These are phyloP conservation scores for Synergus umbraculus DNA, from an alignment of 2,888 invertebrate genomes.

Conservation along the genomic window DNA sequence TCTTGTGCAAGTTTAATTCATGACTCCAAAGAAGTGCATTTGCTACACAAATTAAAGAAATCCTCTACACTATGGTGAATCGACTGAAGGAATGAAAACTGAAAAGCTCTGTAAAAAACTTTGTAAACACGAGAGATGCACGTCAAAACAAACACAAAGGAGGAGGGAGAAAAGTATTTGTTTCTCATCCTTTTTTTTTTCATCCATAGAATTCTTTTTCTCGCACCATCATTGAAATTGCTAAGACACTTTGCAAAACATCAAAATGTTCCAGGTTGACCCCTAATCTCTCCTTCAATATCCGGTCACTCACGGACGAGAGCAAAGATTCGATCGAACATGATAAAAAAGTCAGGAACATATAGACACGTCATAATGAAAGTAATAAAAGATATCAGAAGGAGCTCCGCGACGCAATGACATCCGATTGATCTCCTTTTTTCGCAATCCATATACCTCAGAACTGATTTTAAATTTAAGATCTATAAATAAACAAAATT, in stretches of 20 bases:
- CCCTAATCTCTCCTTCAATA: conserved; percentile 26
- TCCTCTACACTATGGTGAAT: background rate
- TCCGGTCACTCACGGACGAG: conserved; percentile 27
- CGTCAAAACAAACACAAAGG: background rate
- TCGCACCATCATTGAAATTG: conserved; percentile 5
- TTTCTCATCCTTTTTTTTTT: background rate
- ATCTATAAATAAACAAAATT: conserved; percentile 38
- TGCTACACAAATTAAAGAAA: background rate
- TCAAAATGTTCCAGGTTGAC: conserved; percentile 14
- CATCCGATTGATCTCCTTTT: background rate
- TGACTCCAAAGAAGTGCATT: background rate
- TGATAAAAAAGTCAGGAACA: conserved; percentile 15
- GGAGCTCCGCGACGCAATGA: background rate
- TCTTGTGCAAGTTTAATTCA: too few relatives aligned
- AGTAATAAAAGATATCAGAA: background rate
- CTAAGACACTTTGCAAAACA: background rate
- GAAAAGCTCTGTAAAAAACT: background rate
- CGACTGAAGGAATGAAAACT: background rate
- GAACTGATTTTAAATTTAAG: conserved; percentile 21
- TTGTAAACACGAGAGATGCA: background rate
- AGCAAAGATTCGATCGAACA: conserved; percentile 5
- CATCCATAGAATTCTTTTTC: background rate
- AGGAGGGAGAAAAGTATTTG: background rate
- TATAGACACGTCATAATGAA: background rate
- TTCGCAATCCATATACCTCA: background rate